Percentiles rank a stretch among this genome's conserved stretches.
Conservation (phyloP, 2,797 vertebrate genomes). For the Coendou prehensilis region DNA sequence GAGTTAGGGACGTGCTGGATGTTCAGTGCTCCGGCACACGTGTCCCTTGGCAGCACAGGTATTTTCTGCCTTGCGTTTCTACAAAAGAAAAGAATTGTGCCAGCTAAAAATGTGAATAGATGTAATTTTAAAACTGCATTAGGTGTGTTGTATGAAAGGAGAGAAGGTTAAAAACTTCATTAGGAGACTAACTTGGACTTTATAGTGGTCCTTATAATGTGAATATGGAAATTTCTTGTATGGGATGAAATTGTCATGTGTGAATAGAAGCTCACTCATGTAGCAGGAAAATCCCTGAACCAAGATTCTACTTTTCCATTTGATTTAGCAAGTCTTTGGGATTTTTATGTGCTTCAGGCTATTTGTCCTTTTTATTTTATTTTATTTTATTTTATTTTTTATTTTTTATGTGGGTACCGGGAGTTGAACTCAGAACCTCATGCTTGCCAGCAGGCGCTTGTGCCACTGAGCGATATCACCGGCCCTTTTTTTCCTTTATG, state of each 20-base stretch:
- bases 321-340: not conserved
- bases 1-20: not conserved
- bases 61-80: not conserved
- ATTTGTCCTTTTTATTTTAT: not conserved
- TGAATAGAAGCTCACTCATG: conserved; percentile 22
- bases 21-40: fast-evolving
- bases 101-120: not conserved
- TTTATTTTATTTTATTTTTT: too few relatives aligned
- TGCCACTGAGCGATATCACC: too few relatives aligned
- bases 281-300: not conserved
- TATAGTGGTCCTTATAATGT: not conserved
- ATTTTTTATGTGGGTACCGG: too few relatives aligned
- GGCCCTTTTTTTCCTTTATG: too few relatives aligned
- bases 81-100: not conserved
- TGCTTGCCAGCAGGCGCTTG: too few relatives aligned
- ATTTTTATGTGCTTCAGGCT: not conserved
- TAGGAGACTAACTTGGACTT: not conserved
- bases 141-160: not conserved
- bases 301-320: not conserved
- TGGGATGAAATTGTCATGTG: not conserved
- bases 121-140: not conserved
- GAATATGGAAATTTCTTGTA: conserved; percentile 26
- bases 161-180: not conserved
- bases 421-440: too few relatives aligned
- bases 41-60: not conserved